Conservation (phyloP, 2,113 vertebrate species). For the Montifringilla adamsi region DNA sequence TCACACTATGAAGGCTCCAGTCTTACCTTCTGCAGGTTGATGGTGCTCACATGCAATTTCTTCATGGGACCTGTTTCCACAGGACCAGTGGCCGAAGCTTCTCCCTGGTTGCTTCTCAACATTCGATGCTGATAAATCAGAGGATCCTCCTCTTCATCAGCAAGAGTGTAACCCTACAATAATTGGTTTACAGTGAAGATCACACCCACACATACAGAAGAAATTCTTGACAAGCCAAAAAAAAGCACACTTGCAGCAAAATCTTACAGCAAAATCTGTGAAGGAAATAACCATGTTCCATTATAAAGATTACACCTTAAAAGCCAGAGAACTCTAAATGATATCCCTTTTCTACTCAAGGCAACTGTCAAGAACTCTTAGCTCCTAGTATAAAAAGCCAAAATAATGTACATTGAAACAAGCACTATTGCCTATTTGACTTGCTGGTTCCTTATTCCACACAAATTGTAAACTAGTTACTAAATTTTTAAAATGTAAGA, state of each 20-base stretch:
- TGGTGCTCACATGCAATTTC: constrained; percentile 97
- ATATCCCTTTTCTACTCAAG: neutral
- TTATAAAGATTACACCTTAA: neutral
- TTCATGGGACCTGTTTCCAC: constrained; percentile 97
- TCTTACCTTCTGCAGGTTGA: constrained; percentile 93
- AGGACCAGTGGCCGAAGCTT: constrained; percentile 84
- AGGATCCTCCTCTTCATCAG: constrained; percentile 96
- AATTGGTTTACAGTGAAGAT: neutral
- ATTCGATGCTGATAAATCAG: constrained; percentile 93
- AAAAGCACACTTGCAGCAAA: neutral
- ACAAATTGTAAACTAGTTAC: neutral
- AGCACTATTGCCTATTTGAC: neutral
- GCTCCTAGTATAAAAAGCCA: neutral
- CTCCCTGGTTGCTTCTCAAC: constrained; percentile 85
- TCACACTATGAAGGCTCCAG: neutral
- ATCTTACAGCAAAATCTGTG: neutral
- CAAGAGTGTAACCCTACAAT: constrained; percentile 92
- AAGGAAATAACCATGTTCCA: neutral
- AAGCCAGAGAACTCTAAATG: neutral
- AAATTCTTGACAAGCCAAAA: neutral
- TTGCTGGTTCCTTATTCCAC: neutral
- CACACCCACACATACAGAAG: neutral
- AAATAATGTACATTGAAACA: neutral
- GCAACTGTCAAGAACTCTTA: neutral
- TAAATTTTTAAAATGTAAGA: neutral